Base-by-base conservation (phyloP, 2,888 invertebrate species). In the Agrilus cyanescens region DNA sequence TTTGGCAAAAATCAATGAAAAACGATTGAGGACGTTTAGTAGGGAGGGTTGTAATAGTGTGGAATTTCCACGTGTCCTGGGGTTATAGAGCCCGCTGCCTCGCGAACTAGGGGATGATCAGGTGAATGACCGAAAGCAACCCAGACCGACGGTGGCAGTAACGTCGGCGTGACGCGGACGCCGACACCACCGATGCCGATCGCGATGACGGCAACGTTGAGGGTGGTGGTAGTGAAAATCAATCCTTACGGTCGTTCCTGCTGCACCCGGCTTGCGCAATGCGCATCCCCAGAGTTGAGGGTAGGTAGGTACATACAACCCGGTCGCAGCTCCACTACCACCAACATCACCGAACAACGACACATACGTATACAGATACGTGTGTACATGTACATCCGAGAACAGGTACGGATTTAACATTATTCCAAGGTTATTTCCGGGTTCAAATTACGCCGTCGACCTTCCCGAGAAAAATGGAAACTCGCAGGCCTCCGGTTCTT, bases 101-200 rank as follows among this genome's bases (percentile, higher is more conserved):
- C 25, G 46, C 49, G 50, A 48, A 52, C 51, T 47, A 43, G 54
- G 57, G 57, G 56, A 52, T 53, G 53, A 47, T 52, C 60, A 61
- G 64, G 64, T 63, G 63, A 63, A 63, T 62, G 64, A 64, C 63
- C 64, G 59, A 48, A 46, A 57, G 54, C 63, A 62, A 63, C 64
- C 64, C 63, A 63, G 62, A 62, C 63, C 63, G 63, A 59, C 58
- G 60, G 57, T 60, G 60, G 58, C 40, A 41, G 25, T 16, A 16
- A 57, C 53, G 59, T 55, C 58, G 60, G 58, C 57, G 56, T 47
- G 46, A 46, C 37, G 16, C 31, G 31, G 42, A 20, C 12, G 18
- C 34, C 53, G 13, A 31, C n/a, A 13, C 30, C 16, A 39, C 4
- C 32, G 37, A 31, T 32, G 37, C 37, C 32, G 16, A 14, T 37